These are phyloP conservation scores for Melospiza georgiana DNA, from an alignment of 2,113 vertebrate species.

Conservation along the genomic window DNA sequence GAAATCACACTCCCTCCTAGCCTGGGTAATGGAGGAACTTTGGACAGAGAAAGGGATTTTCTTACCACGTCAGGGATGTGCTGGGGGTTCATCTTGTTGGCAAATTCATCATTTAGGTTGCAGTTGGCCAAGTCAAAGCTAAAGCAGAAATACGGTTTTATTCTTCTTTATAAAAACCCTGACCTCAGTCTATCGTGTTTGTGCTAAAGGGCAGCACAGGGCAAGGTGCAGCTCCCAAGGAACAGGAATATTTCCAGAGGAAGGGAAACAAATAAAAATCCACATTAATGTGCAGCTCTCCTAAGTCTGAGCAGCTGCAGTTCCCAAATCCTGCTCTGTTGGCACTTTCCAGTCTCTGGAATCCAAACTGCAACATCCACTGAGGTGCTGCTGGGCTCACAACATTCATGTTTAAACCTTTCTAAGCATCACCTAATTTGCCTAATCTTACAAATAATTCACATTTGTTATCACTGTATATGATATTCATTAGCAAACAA, in stretches of 20 bases:
- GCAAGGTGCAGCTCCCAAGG: background rate
- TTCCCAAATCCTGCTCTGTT: background rate
- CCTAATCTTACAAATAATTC: background rate
- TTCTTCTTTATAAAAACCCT: background rate
- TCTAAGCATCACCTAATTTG: background rate
- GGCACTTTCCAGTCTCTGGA: background rate
- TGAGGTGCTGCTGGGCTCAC: background rate
- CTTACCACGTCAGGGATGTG: conserved; percentile 94
- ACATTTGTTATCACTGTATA: background rate
- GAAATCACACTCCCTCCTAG: background rate
- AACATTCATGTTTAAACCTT: background rate
- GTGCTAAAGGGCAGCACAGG: background rate
- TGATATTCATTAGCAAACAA: background rate
- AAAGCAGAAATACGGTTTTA: background rate
- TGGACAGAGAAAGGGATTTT: background rate
- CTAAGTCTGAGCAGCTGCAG: background rate
- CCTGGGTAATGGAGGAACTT: background rate
- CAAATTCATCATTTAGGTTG: conserved; percentile 92
- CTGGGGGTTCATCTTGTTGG: conserved; percentile 94
- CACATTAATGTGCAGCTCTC: background rate
- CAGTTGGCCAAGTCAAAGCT: conserved; percentile 96
- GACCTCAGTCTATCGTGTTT: rapidly evolving
- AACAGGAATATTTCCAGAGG: background rate
- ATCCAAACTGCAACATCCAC: background rate
- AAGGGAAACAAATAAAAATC: background rate